A percentile compares a stretch with the other conserved stretches of the same genome.
Conservation (phyloP, 2,888 invertebrate genomes). For the Apamea crenata region DNA sequence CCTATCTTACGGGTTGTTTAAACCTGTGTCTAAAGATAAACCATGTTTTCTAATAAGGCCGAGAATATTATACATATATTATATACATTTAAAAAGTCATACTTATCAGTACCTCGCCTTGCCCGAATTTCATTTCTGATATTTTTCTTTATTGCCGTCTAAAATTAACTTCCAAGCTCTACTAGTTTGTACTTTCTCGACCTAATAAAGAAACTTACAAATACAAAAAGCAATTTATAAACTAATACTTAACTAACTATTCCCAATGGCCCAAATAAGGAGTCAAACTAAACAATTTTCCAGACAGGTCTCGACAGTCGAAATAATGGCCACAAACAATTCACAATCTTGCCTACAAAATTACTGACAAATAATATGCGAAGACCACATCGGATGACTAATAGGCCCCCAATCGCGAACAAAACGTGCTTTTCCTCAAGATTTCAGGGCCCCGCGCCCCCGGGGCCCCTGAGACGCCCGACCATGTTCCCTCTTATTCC, state of each 20-base stretch:
- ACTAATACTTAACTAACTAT: background rate
- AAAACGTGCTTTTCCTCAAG: constrained; percentile 53
- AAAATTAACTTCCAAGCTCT: background rate
- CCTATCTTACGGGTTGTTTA: background rate
- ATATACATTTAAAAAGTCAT: background rate
- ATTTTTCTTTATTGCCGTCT: background rate
- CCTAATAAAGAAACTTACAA: background rate
- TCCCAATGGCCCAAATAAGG: background rate
- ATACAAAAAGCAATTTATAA: background rate
- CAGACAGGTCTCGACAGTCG: background rate
- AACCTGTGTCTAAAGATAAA: background rate
- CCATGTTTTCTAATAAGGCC: background rate
- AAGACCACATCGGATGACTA: constrained; percentile 39
- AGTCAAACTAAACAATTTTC: constrained; percentile 1
- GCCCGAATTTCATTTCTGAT: background rate
- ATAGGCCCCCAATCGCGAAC: constrained; percentile 46
- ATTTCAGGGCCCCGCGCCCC: constrained; percentile 8
- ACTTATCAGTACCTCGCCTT: too few relatives aligned
- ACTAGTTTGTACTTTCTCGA: background rate
- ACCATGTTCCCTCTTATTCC: constrained; percentile 39
- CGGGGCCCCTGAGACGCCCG: background rate
- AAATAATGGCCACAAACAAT: constrained; percentile 17
- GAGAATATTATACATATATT: too few relatives aligned
- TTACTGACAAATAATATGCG: constrained; percentile 32
- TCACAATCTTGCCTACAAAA: constrained; percentile 21